Evolutionary conservation across 2,113 vertebrate genomes (phyloP).

Genomic region (Semicossyphus pulcher): DNA sequence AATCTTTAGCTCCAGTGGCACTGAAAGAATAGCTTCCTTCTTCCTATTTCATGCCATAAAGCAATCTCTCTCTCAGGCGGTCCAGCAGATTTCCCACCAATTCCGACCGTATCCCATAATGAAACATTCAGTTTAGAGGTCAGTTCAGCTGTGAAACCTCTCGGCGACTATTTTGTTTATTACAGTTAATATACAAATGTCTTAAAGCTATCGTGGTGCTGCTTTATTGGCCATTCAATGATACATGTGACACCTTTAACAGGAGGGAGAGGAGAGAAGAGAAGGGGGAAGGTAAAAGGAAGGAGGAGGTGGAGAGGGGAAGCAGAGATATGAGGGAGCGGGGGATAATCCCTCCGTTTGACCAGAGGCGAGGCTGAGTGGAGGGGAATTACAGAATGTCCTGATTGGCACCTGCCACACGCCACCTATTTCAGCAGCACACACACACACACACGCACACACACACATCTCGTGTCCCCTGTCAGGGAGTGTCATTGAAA

Average conservation of each 20-base stretch:
- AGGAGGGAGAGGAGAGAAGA: not conserved
- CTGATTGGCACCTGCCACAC: conserved; percentile 66
- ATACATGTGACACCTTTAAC: conserved; percentile 10
- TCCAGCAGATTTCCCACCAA: conserved; percentile 14
- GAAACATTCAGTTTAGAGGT: not conserved
- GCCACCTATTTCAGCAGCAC: conserved; percentile 3
- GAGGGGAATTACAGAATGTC: conserved; percentile 65
- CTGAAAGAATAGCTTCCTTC: conserved; percentile 11
- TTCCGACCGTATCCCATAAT: conserved; percentile 1
- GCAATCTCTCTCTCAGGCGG: conserved; percentile 1
- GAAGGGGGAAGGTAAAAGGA: conserved; percentile 11
- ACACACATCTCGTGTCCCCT: conserved; percentile 15
- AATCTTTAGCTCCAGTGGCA: conserved; percentile 10
- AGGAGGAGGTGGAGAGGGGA: conserved; percentile 27
- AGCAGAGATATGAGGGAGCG: conserved; percentile 42
- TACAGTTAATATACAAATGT: conserved; percentile 47
- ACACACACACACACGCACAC: conserved; percentile 3
- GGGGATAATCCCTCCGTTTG: conserved; percentile 67
- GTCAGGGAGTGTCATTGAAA: conserved; percentile 50
- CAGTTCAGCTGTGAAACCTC: not conserved
- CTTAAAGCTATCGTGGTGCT: conserved; percentile 36
- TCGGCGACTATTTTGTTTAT: conserved; percentile 28
- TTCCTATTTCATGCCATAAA: conserved; percentile 14
- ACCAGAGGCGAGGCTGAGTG: conserved; percentile 55
- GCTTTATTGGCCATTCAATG: conserved; percentile 43